Evolutionary conservation across 1,140 invertebrate species (phyloP), one percentile per base, ranked within the genome.

Genomic region (Liolophura sinensis): DNA sequence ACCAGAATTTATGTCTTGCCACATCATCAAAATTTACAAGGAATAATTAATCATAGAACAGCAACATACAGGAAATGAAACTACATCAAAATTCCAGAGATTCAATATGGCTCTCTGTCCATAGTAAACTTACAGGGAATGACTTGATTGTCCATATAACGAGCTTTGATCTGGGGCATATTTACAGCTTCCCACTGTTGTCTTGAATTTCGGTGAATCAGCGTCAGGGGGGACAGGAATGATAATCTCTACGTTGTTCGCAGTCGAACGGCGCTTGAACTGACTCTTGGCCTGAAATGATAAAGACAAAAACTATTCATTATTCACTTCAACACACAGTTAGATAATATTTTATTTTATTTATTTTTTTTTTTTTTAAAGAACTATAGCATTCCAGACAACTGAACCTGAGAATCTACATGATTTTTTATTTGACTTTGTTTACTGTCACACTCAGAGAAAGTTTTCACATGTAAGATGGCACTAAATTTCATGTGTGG

Each of bases 121-220:
- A 24, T 7, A 20, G 22, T 27, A 66, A 24, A 82, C 81, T 84
- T 76, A 88, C 88, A 48, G 97, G 98, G 83, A 99, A 99, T 40
- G 96, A 98, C 84, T 99, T 99, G 62, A 99, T 96, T n/a, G 93
- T 97, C 98, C 98, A 99, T 25, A 97, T 95, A 48, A 99, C 95
- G 40, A 94, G 87, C 94, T 98, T 78, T 96, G 92, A 82, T 99
- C 97, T 0, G 97, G 97, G 1, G 95, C 94, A 85, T 99, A 99
- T 80, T 97, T 98, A 27, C 97, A 96, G 84, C 92, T 96, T 18
- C 98, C 98, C 73, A 98, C 95, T 1, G 96, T 96, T 0, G 97
- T 98, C 85, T 99, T 99, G 79, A 99, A 99, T 86, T 98, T 99
- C 0, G 97, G 97, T 20, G 96, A 96, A 84, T 99, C 97, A 0